Conservation (phyloP, 92 coral and sea anemone species). For the Epizoanthus scotinus region DNA sequence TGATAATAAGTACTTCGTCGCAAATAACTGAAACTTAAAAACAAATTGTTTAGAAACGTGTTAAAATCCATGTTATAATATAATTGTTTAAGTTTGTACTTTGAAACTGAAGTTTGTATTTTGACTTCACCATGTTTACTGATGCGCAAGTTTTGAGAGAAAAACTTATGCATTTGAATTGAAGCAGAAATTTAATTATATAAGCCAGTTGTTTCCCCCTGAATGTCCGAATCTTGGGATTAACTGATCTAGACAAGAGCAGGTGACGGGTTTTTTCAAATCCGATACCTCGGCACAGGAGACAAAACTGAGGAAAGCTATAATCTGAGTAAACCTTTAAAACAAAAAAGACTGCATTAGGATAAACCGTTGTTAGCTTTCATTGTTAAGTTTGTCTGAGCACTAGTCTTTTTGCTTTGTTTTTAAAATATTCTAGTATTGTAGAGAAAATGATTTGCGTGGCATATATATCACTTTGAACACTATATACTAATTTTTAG, state of each 20-base stretch:
- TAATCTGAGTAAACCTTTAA: background rate
- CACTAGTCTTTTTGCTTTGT: no score
- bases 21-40: background rate
- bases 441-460: no score
- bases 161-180: background rate
- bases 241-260: background rate
- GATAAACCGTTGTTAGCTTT: background rate
- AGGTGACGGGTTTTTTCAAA: conserved; percentile 1
- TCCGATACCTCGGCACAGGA: background rate
- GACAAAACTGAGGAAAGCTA: background rate
- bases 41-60: background rate
- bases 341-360: background rate
- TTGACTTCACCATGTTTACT: background rate
- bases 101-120: background rate
- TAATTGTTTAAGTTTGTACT: background rate
- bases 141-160: background rate
- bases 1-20: background rate
- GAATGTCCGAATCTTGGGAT: background rate
- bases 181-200: conserved; percentile 1
- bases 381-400: background rate
- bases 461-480: no score
- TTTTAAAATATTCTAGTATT: no score
- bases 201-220: background rate
- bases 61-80: background rate
- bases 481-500: no score